Conservation (phyloP, 1,140 invertebrate genomes). For the Metopolophium dirhodum region DNA sequence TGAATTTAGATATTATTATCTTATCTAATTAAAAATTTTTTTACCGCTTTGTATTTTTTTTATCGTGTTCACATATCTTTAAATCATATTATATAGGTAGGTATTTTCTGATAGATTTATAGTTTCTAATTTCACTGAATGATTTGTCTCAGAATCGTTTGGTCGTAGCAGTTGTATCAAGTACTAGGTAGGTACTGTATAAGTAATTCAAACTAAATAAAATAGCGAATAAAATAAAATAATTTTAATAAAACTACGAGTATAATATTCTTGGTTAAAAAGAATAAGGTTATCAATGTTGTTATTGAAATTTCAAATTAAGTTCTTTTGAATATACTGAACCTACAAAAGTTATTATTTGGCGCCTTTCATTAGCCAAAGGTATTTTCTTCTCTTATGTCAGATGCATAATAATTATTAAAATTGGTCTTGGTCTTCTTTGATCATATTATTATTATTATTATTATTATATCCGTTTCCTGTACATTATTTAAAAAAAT, state of each 20-base stretch:
- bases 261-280: neutral
- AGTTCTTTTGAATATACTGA: neutral
- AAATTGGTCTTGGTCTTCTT: neutral
- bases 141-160: neutral
- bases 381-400: neutral
- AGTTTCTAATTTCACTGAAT: neutral
- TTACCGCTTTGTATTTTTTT: neutral
- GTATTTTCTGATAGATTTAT: neutral
- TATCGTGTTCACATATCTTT: neutral
- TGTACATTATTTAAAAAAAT: neutral
- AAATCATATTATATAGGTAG: neutral
- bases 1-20: neutral
- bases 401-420: neutral
- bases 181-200: too few relatives aligned
- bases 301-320: neutral
- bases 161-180: neutral
- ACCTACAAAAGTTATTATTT: neutral
- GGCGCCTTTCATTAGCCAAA: neutral
- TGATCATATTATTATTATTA: neutral
- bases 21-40: neutral
- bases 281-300: neutral
- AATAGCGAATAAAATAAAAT: neutral
- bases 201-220: too few relatives aligned
- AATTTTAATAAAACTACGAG: neutral
- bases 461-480: neutral